A percentile compares a stretch with the other conserved stretches of the same genome.
Evolutionary conservation across 2,113 vertebrate species (phyloP).

Genomic region (Papio anubis): DNA sequence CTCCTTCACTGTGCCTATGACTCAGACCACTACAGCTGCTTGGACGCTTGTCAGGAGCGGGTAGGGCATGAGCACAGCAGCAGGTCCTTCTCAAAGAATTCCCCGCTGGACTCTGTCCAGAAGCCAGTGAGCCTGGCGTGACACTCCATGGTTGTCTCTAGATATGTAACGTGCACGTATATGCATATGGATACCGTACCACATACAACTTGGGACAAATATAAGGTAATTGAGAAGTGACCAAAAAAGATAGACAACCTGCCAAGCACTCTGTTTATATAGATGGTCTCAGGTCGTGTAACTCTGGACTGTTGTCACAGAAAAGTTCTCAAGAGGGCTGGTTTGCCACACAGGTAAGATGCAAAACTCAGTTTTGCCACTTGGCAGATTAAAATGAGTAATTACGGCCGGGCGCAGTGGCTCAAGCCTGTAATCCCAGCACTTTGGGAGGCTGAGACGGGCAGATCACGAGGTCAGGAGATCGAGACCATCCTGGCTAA

Average conservation of each 20-base stretch:
- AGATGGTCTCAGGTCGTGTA: background rate
- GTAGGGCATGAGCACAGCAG: background rate
- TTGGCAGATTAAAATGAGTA: background rate
- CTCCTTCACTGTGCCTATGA: background rate
- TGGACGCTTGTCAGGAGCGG: background rate
- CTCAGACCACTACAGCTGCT: slow-evolving; percentile 13
- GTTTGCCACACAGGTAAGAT: background rate
- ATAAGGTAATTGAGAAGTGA: background rate
- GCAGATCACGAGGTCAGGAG: too few species aligned
- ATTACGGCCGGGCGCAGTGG: background rate
- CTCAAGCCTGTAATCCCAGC: too few species aligned
- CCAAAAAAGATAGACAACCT: background rate
- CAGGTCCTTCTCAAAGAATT: background rate
- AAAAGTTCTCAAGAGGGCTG: background rate
- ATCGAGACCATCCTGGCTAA: too few species aligned
- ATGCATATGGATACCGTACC: fast-evolving
- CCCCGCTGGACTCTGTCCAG: background rate
- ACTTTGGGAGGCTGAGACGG: too few species aligned
- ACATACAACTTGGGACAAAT: background rate
- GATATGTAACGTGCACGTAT: background rate
- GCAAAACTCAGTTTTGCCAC: background rate
- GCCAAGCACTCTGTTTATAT: background rate
- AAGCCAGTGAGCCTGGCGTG: background rate
- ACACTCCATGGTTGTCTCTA: background rate
- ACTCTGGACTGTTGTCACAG: background rate